Conservation (phyloP, 1,140 invertebrate genomes). For the Harlomillsia oculata region DNA sequence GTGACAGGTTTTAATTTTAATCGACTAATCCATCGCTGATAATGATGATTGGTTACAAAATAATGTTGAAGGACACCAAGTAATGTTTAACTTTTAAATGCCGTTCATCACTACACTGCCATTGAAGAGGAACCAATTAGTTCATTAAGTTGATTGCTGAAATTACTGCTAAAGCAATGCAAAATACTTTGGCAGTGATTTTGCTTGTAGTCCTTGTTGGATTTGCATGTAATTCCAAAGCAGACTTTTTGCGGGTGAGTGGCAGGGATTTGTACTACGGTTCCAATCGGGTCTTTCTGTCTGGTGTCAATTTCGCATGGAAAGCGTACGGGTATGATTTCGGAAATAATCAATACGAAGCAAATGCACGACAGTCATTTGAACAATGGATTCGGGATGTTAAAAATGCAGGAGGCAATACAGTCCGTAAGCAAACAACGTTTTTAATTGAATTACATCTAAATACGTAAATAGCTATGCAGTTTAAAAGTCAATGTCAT, state of each 20-base stretch:
- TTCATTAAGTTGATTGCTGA: not conserved
- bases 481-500: too few species aligned
- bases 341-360: slow-evolving; percentile 40
- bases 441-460: not conserved
- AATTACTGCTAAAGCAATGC: too few species aligned
- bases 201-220: not conserved
- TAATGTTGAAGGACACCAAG: too few species aligned
- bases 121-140: too few species aligned
- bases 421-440: slow-evolving; percentile 38
- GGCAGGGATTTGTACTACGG: slow-evolving; percentile 26
- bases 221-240: not conserved
- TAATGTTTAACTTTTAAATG: too few species aligned
- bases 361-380: slow-evolving; percentile 28
- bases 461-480: not conserved
- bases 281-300: slow-evolving; percentile 40
- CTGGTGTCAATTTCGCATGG: slow-evolving; percentile 43
- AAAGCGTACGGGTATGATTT: slow-evolving; percentile 38
- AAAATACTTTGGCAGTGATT: not conserved
- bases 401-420: slow-evolving; percentile 41
- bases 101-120: too few species aligned
- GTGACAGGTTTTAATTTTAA: too few species aligned
- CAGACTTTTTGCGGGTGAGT: slow-evolving; percentile 18
- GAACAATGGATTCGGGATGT: slow-evolving; percentile 40
- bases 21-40: too few species aligned
- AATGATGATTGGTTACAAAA: too few species aligned